Evolutionary conservation across 2,888 invertebrate species (phyloP).

Genomic region (Idaea dimidiata): DNA sequence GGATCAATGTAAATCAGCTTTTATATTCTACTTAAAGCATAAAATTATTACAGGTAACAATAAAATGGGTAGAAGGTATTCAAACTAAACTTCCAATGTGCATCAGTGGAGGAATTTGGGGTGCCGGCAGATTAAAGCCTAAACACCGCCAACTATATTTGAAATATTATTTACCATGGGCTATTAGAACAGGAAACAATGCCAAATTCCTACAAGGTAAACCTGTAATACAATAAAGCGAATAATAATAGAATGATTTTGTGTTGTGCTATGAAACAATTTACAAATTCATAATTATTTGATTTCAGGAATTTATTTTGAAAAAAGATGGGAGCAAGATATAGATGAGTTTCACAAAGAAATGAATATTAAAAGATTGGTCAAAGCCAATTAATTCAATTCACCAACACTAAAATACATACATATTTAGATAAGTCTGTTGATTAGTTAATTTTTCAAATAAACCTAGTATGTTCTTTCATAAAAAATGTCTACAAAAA

Average conservation of each 20-base stretch:
- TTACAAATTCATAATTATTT: slow-evolving; percentile 19
- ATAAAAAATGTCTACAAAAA: too few relatives aligned
- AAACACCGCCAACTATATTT: slow-evolving; percentile 91
- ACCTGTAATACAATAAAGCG: not conserved
- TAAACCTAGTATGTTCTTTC: not conserved
- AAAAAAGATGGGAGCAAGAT: slow-evolving; percentile 95
- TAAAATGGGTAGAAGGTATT: slow-evolving; percentile 98
- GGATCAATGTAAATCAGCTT: too few relatives aligned
- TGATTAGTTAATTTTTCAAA: not conserved
- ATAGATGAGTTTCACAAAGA: slow-evolving; percentile 89
- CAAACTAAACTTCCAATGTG: slow-evolving; percentile 98
- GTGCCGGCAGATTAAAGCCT: slow-evolving; percentile 91
- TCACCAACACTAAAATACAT: not conserved
- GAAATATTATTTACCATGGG: slow-evolving; percentile 92
- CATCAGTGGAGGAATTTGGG: slow-evolving; percentile 94
- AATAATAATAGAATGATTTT: too few relatives aligned
- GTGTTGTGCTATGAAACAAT: not conserved
- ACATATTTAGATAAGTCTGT: not conserved
- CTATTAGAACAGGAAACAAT: slow-evolving; percentile 87
- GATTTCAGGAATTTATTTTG: slow-evolving; percentile 87
- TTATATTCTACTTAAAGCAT: not conserved
- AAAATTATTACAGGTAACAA: slow-evolving; percentile 85
- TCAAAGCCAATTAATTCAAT: slow-evolving; percentile 25
- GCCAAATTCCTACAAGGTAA: slow-evolving; percentile 89
- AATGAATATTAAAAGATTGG: slow-evolving; percentile 85